These are phyloP conservation scores for Percopsis transmontana DNA, from an alignment of 2,113 vertebrate genomes.

Conservation along the genomic window DNA sequence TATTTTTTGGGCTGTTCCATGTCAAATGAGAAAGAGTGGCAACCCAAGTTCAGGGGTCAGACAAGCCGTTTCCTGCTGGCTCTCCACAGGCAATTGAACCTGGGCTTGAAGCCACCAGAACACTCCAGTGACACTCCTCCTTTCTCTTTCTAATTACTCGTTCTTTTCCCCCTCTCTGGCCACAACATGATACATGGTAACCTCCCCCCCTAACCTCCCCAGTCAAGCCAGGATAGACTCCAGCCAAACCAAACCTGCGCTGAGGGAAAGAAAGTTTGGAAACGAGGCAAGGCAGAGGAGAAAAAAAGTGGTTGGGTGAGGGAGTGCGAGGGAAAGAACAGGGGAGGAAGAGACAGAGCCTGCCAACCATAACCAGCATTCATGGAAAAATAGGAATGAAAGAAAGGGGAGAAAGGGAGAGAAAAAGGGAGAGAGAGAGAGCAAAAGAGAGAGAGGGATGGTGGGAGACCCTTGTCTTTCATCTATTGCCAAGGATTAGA, in stretches of 20 bases:
- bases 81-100: constrained; percentile 17
- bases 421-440: constrained; percentile 41
- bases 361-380: background rate
- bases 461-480: constrained; percentile 77
- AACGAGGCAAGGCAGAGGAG: constrained; percentile 15
- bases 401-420: constrained; percentile 54
- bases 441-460: constrained; percentile 40
- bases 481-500: constrained; percentile 82
- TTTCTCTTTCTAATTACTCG: constrained; percentile 10
- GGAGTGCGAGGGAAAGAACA: background rate
- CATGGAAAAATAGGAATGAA: constrained; percentile 25
- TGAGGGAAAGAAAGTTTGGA: constrained; percentile 24
- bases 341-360: background rate
- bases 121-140: constrained; percentile 21
- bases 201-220: constrained; percentile 17
- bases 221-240: constrained; percentile 15
- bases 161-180: constrained; percentile 21
- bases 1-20: background rate
- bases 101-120: constrained; percentile 22
- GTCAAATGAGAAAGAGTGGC: background rate
- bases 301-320: constrained; percentile 7
- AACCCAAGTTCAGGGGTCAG: constrained; percentile 38
- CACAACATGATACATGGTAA: constrained; percentile 29
- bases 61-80: constrained; percentile 27
- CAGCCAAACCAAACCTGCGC: constrained; percentile 44